Evolutionary conservation across 2,113 vertebrate species (phyloP).

Genomic region (Megalops atlanticus): DNA sequence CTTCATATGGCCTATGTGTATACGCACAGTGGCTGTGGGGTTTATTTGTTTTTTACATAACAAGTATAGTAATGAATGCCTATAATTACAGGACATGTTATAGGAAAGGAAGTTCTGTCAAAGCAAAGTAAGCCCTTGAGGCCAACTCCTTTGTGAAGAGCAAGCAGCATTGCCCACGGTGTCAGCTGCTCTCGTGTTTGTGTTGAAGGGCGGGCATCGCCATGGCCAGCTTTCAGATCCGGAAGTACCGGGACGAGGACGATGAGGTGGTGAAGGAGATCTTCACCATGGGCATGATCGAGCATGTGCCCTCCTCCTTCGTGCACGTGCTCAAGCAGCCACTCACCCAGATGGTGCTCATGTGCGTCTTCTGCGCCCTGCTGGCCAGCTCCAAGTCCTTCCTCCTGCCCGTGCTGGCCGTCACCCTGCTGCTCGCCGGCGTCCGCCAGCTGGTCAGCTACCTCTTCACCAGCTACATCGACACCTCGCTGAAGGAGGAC

Average conservation of each 20-base stretch:
- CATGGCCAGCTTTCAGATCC: constrained; percentile 67
- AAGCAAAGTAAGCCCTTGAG: no score
- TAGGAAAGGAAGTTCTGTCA: no score
- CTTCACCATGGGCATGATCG: constrained; percentile 70
- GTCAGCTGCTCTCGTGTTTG: neutral
- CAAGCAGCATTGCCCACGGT: neutral
- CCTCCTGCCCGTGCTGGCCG: constrained; percentile 63
- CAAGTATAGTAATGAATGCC: no score
- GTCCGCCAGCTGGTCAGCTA: constrained; percentile 55
- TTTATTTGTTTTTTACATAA: no score
- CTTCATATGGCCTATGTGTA: no score
- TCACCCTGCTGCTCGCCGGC: constrained; percentile 67
- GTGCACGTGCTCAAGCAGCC: constrained; percentile 71
- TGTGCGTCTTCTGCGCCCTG: constrained; percentile 63
- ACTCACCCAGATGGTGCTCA: constrained; percentile 63
- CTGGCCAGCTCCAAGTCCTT: constrained; percentile 67
- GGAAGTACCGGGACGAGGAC: constrained; percentile 62
- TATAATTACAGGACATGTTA: no score
- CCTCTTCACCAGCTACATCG: constrained; percentile 64
- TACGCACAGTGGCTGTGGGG: no score
- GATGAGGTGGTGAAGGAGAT: constrained; percentile 62
- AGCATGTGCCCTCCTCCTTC: constrained; percentile 69
- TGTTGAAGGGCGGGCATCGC: constrained; percentile 30
- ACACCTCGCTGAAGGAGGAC: constrained; percentile 55
- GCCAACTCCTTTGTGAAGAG: no score